Evolutionary conservation across 2,113 vertebrate species (phyloP), one percentile per base, ranked within the genome.

Genomic region (Plestiodon gilberti): DNA sequence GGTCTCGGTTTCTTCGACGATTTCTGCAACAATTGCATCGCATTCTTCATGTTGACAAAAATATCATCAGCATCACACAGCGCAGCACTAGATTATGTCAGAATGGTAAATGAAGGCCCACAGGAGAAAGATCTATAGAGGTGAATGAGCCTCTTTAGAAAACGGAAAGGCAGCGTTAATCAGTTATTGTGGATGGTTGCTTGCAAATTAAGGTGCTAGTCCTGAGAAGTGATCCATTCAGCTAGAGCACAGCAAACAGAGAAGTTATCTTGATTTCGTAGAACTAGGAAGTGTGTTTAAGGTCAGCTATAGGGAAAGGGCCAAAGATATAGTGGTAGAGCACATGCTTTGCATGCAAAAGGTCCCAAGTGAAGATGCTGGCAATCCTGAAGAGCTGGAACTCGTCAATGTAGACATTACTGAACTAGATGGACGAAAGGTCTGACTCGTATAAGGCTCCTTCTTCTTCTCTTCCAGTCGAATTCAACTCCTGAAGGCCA

Each of bases 21-120:
- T 97, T 97, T 95, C 96, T 96, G 92, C 94, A 96, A 97, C 97
- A 97, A 97, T 97, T 95, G 96, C 95, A 89, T 95, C 86, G 93
- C 96, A 96, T 96, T 94, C 96, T 96, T 94, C 97, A 97, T 94
- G 22, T 96, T 98, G 98, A 98, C 98, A 98, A 98, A 98, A 97
- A 97, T 97, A 98, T 98, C 98, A 97, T 98, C 98, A 97, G 94
- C 97, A 94, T 97, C 96, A 97, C 92, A 96, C 97, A 96, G 97
- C 88, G 96, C 96, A 91, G 94, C 95, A 95, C 95, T 95, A 95
- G 96, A 95, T 95, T 93, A 94, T 97, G 96, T 98, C 97, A 97
- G 86, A 96, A 96, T 96, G 93, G 92, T 96, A 96, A 96, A 97
- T 97, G 95, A 95, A 89, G 61, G 15, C 91, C 91, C 97, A 95